Conservation (phyloP, 2,113 vertebrate species). For the Edolisoma coerulescens region DNA sequence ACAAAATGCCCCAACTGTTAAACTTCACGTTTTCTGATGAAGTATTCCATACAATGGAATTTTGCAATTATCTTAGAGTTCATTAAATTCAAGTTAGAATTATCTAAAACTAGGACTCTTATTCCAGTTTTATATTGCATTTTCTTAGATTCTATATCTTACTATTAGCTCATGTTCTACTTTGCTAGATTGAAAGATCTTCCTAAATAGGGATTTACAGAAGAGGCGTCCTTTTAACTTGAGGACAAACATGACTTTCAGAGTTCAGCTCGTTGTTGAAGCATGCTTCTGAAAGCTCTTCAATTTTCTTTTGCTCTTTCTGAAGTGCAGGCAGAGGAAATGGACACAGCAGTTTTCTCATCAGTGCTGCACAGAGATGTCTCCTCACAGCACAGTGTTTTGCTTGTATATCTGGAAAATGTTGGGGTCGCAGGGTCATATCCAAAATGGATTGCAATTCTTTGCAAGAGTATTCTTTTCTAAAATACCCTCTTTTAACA, state of each 20-base stretch:
- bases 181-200: neutral
- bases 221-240: neutral
- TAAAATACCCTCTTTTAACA: neutral
- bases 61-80: neutral
- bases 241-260: neutral
- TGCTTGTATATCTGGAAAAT: neutral
- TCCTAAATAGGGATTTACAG: neutral
- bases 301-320: neutral
- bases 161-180: neutral
- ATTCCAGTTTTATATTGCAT: neutral
- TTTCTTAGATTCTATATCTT: neutral
- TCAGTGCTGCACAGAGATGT: neutral
- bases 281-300: neutral
- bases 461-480: neutral
- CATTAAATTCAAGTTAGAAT: neutral
- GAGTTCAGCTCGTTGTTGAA: neutral
- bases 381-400: neutral
- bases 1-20: rapidly evolving
- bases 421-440: neutral
- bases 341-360: neutral
- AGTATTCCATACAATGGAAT: neutral
- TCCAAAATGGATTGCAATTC: neutral
- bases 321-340: neutral
- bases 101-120: neutral
- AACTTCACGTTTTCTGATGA: neutral